These are phyloP conservation scores for Pelochelys cantorii DNA, from an alignment of 2,797 vertebrate genomes.

Conservation along the genomic window DNA sequence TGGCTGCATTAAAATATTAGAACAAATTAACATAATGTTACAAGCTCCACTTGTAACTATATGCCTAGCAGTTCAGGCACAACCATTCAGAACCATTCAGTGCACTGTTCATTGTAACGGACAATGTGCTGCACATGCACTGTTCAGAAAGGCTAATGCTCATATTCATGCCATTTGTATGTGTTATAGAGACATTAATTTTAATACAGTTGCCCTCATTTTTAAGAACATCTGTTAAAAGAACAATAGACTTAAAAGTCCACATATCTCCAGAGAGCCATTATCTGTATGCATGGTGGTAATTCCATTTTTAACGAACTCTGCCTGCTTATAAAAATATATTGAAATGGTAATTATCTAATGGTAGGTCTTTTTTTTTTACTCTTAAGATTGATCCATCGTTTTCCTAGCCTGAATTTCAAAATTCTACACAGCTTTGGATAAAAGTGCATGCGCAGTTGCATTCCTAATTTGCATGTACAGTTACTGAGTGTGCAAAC, in stretches of 20 bases:
- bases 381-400: not conserved
- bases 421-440: not conserved
- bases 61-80: slow-evolving; percentile 50
- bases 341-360: not conserved
- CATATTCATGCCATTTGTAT: slow-evolving; percentile 15
- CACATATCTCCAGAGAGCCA: slow-evolving; percentile 1
- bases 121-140: not conserved
- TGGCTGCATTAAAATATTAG: slow-evolving; percentile 51
- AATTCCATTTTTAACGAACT: slow-evolving; percentile 6
- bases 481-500: not conserved
- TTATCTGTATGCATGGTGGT: not conserved
- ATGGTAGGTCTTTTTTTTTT: not conserved
- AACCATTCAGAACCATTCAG: not conserved
- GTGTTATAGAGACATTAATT: slow-evolving; percentile 25
- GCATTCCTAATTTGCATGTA: not conserved
- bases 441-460: not conserved
- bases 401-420: not conserved
- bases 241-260: slow-evolving; percentile 15
- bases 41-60: slow-evolving; percentile 51
- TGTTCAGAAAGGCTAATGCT: slow-evolving; percentile 3
- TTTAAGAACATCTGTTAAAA: slow-evolving; percentile 29
- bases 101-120: slow-evolving; percentile 19
- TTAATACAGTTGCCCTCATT: slow-evolving; percentile 35
- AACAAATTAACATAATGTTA: slow-evolving; percentile 57
- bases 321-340: not conserved